phyloP scores from a whole-genome alignment of 2,888 invertebrate species.

The Dicycla oo region DNA sequence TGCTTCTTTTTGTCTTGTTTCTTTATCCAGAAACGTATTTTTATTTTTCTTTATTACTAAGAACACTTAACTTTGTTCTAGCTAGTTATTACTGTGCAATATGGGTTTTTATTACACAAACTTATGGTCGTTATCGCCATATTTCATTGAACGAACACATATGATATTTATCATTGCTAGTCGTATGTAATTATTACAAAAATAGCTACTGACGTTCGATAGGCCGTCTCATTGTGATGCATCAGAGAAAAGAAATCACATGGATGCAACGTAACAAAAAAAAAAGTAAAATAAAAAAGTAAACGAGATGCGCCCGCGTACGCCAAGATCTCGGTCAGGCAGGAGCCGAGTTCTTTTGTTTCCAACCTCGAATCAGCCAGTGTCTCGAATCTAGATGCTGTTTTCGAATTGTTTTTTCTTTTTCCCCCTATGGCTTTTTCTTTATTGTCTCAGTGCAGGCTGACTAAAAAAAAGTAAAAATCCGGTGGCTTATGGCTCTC shows the following conservation, averaged over 20 bases:
- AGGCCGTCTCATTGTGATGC: slow-evolving; percentile 88
- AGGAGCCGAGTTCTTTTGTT: slow-evolving; percentile 89
- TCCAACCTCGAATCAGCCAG: slow-evolving; percentile 89
- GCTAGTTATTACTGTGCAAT: slow-evolving; percentile 37
- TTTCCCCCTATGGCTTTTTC: slow-evolving; percentile 86
- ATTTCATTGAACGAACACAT: slow-evolving; percentile 45
- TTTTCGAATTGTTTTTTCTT: slow-evolving; percentile 82
- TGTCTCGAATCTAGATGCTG: slow-evolving; percentile 90
- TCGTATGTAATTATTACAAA: slow-evolving; percentile 81
- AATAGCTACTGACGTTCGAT: slow-evolving; percentile 86
- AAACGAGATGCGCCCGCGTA: slow-evolving; percentile 87
- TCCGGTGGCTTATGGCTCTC: slow-evolving; percentile 90
- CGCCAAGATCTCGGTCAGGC: slow-evolving; percentile 90
- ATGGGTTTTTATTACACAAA: slow-evolving; percentile 32
- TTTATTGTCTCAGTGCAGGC: slow-evolving; percentile 89
- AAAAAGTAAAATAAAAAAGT: slow-evolving; percentile 76
- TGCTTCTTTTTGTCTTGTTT: slow-evolving; percentile 13
- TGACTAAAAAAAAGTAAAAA: slow-evolving; percentile 84
- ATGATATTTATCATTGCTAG: slow-evolving; percentile 65
- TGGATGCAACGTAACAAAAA: slow-evolving; percentile 83
- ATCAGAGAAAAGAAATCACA: slow-evolving; percentile 88
- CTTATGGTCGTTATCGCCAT: slow-evolving; percentile 27
- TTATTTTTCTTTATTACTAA: slow-evolving; percentile 26
- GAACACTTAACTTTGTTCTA: slow-evolving; percentile 23
- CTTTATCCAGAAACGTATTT: slow-evolving; percentile 20